Percentiles rank a stretch among this genome's conserved stretches.
Conservation (phyloP, 2,113 vertebrate genomes). For the Leucopsar rothschildi region DNA sequence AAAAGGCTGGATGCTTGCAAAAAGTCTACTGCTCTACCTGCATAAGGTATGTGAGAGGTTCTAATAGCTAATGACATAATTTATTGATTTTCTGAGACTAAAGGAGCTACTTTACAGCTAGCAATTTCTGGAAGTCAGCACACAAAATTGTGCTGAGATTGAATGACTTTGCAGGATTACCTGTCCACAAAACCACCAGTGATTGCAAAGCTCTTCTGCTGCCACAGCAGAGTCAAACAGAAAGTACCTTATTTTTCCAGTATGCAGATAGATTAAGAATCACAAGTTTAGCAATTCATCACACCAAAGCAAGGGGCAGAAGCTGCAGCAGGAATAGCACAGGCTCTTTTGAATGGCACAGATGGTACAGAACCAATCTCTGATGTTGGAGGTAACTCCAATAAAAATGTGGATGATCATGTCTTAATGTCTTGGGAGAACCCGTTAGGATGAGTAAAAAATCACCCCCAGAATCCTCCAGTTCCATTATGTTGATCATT, state of each 20-base stretch:
- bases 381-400: too few relatives aligned
- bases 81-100: slow-evolving; percentile 17
- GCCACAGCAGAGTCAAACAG: background rate
- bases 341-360: background rate
- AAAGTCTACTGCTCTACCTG: background rate
- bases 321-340: background rate
- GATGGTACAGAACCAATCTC: background rate
- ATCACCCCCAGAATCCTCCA: too few relatives aligned
- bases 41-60: background rate
- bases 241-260: background rate
- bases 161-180: slow-evolving; percentile 38
- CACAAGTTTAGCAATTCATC: background rate
- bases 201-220: background rate
- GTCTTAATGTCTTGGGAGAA: too few relatives aligned
- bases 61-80: background rate
- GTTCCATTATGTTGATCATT: too few relatives aligned
- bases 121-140: slow-evolving; percentile 15
- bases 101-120: background rate
- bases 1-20: background rate
- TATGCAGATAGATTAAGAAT: background rate
- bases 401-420: too few relatives aligned
- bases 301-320: background rate
- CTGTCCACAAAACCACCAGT: background rate
- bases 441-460: too few relatives aligned
- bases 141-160: slow-evolving; percentile 25